phyloP scores from a whole-genome alignment of 2,888 invertebrate genomes.

The Hirtodrosophila histrioides region DNA sequence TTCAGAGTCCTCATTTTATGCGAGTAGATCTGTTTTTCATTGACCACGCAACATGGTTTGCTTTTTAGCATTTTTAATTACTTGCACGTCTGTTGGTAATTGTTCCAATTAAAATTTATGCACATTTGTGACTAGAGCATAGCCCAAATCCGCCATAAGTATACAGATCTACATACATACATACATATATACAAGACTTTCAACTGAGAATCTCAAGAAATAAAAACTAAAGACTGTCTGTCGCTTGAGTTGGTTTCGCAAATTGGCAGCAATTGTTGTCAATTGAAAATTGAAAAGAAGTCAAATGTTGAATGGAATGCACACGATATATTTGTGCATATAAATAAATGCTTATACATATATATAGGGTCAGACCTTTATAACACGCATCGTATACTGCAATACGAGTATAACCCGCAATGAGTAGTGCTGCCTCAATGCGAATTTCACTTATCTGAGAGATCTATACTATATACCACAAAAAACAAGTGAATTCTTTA shows the following conservation, averaged over 20 bases:
- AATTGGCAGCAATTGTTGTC: slow-evolving; percentile 78
- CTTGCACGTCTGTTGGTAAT: slow-evolving; percentile 40
- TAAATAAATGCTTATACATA: slow-evolving; percentile 10
- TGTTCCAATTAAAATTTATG: slow-evolving; percentile 63
- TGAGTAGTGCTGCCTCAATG: no score
- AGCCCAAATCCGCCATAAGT: slow-evolving; percentile 22
- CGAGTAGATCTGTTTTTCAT: background rate
- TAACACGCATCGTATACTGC: slow-evolving; percentile 5
- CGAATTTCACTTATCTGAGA: no score
- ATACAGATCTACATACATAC: slow-evolving; percentile 3
- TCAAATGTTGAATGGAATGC: slow-evolving; percentile 61
- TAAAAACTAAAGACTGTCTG: slow-evolving; percentile 14
- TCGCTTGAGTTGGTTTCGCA: slow-evolving; percentile 40
- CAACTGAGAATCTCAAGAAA: slow-evolving; percentile 21
- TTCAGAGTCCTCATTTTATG: background rate
- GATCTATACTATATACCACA: no score
- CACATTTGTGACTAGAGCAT: slow-evolving; percentile 28
- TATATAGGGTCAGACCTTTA: slow-evolving; percentile 16
- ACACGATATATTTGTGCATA: slow-evolving; percentile 16
- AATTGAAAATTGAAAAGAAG: slow-evolving; percentile 82
- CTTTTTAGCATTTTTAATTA: slow-evolving; percentile 51
- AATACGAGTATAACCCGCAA: no score
- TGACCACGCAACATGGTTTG: no score
- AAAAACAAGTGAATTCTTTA: background rate
- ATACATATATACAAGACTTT: slow-evolving; percentile 3